Evolutionary conservation across 2,797 vertebrate genomes (phyloP), one percentile per base, ranked within the genome.

Genomic region (Limnodromus scolopaceus): DNA sequence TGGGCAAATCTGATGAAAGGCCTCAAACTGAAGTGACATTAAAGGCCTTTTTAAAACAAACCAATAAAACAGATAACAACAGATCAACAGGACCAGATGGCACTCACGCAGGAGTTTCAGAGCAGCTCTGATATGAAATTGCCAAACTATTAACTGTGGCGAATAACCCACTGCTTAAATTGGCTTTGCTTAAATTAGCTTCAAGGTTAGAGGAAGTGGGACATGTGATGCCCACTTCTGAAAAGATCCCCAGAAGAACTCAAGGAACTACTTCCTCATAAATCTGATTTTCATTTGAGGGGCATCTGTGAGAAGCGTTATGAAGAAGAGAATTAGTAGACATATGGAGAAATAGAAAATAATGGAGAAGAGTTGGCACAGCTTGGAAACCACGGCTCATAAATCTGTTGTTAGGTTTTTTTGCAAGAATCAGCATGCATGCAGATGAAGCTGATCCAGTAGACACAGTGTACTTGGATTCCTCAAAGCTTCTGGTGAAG

Each of bases 31-130:
- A 86, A 92, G 39, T 69, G 69, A 93, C 41, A 72, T 76, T 54
- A 90, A 95, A 96, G 84, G 43, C 30, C 57, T 90, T 93, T 93
- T 87, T 48, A 63, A 96, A 96, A 63, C 51, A 94, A 89, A 69
- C 24, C 58, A 58, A 25, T 72, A 13, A 88, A 94, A 79, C 0
- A 13, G 78, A 36, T 75, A 90, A 72, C 38, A 94, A 60, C 94
- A 94, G 88, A 96, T 39, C 92, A 94, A 93, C 85, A 70, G 69
- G 93, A 93, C 65, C 96, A 97, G 96, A 96, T 96, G 95, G 96
- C 66, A 63, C 90, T 82, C 46, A 49, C 0, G 0, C 85, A 93
- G 95, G 92, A 94, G 94, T 49, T 96, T 84, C 90, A 81, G 88
- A 90, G 85, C 34, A 84, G 66, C 90, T 90, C 88, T 82, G 83